Base-by-base conservation (phyloP, 2,888 invertebrate genomes). In the Alcis repandata region DNA sequence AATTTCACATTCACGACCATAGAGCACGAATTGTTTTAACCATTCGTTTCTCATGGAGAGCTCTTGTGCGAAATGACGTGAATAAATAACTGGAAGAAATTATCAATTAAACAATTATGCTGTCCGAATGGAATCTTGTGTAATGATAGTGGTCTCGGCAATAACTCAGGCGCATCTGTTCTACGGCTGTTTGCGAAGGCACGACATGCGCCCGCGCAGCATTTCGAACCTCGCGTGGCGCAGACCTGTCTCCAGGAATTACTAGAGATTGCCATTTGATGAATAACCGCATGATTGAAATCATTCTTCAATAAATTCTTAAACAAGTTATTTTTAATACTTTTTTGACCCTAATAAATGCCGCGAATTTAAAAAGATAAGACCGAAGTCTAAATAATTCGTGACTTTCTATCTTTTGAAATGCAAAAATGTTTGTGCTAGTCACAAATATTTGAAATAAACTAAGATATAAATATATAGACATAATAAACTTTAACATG, bases 91-190 rank as follows among this genome's bases (percentile, higher is more conserved):
- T 91, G 79, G 89, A 87, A 92, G 92, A 92, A 93, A 93, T 93
- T 73, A 94, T 94, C 94, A 94, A 94, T 94, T 94, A 94, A 94
- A 94, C 92, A 94, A 94, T 94, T 94, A 94, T 91, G 89, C 88
- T 94, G 94, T 94, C 94, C 87, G 91, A 93, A 93, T 93, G 93
- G 91, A 93, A 93, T 94, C 93, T 93, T 89, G 87, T 90, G 91
- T 93, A 94, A 93, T 93, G 89, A 94, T 92, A 94, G 94, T 90
- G 93, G 88, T 87, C 79, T 77, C 86, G 87, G 86, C 91, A 86
- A 94, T 94, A 94, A 94, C 92, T 94, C 93, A 93, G 83, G 79
- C 89, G 91, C 92, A 92, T 92, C 93, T 92, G 91, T 91, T 88
- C 91, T 90, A 88, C 87, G 88, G 92, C 87, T 93, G 91, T 92